A percentile compares a stretch with the other conserved stretches of the same genome.
phyloP scores from a whole-genome alignment of 1,140 invertebrate genomes.

The Teleogryllus occipitalis region DNA sequence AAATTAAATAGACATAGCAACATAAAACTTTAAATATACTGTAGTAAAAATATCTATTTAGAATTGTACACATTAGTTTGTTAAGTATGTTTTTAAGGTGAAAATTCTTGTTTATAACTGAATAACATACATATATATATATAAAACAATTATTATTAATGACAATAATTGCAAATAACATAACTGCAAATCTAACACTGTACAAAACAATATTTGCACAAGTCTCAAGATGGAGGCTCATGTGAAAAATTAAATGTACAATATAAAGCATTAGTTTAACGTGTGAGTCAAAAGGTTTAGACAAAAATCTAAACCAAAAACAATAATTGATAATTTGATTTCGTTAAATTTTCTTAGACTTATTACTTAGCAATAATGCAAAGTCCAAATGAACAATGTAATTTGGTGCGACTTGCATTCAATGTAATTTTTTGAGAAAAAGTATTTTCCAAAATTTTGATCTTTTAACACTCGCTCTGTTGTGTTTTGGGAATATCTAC shows the following conservation, averaged over 20 bases:
- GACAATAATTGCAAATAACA: slow-evolving; percentile 2
- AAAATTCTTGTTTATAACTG: neutral
- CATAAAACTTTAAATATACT: neutral
- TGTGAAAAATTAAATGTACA: slow-evolving; percentile 1
- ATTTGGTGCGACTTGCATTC: too few species aligned
- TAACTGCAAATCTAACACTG: slow-evolving; percentile 4
- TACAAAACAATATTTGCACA: slow-evolving; percentile 5
- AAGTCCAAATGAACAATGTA: too few species aligned
- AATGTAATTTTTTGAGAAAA: too few species aligned
- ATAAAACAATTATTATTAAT: slow-evolving; percentile 3
- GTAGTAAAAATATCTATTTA: slow-evolving; percentile 6
- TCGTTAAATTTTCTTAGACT: too few species aligned
- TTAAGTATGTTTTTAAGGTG: slow-evolving; percentile 1
- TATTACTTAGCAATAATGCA: too few species aligned
- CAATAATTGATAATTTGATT: too few species aligned
- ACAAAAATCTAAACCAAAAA: neutral
- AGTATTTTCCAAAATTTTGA: too few species aligned
- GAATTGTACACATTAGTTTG: slow-evolving; percentile 5
- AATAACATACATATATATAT: slow-evolving; percentile 6
- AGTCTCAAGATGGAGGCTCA: neutral
- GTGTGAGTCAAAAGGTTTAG: neutral
- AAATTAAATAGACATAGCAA: neutral
- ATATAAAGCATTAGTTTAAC: neutral
- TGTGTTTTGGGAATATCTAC: too few species aligned
- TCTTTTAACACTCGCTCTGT: too few species aligned